Conservation (phyloP, 2,888 invertebrate genomes). For the Smittia sp. region DNA sequence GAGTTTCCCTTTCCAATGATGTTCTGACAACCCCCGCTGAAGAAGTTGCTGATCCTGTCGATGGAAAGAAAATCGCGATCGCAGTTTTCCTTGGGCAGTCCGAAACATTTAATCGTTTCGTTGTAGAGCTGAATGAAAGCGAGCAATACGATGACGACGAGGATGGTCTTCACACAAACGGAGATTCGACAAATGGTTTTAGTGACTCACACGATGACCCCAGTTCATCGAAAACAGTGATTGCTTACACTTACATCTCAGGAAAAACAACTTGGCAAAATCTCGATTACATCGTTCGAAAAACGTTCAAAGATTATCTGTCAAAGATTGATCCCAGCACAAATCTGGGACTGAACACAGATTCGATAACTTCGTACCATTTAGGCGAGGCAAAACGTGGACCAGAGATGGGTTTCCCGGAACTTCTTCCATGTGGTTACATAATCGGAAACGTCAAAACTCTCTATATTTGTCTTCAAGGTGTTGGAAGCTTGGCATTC, state of each 20-base stretch:
- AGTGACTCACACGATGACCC: conserved; percentile 60
- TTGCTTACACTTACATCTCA: conserved; percentile 86
- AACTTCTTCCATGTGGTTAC: conserved; percentile 90
- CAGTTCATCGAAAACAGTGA: conserved; percentile 66
- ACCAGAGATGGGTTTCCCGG: conserved; percentile 78
- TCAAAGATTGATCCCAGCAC: conserved; percentile 90
- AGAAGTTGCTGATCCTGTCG: conserved; percentile 66
- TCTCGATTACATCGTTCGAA: conserved; percentile 84
- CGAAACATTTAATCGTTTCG: conserved; percentile 69
- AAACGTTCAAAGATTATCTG: conserved; percentile 92
- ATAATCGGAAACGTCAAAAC: conserved; percentile 83
- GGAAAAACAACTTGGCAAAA: conserved; percentile 95
- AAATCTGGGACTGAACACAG: conserved; percentile 76
- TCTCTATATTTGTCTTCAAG: conserved; percentile 84
- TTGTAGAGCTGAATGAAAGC: conserved; percentile 64
- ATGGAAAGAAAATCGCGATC: conserved; percentile 84
- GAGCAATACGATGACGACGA: conserved; percentile 58
- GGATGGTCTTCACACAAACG: conserved; percentile 45
- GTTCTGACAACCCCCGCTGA: conserved; percentile 53
- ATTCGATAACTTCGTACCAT: conserved; percentile 91
- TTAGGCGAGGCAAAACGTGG: conserved; percentile 84
- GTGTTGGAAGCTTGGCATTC: conserved; percentile 83
- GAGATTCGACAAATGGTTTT: conserved; percentile 52
- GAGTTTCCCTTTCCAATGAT: conserved; percentile 44
- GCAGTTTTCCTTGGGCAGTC: conserved; percentile 84